phyloP scores from a whole-genome alignment of 2,797 vertebrate genomes.

The Taenioides sp. region DNA sequence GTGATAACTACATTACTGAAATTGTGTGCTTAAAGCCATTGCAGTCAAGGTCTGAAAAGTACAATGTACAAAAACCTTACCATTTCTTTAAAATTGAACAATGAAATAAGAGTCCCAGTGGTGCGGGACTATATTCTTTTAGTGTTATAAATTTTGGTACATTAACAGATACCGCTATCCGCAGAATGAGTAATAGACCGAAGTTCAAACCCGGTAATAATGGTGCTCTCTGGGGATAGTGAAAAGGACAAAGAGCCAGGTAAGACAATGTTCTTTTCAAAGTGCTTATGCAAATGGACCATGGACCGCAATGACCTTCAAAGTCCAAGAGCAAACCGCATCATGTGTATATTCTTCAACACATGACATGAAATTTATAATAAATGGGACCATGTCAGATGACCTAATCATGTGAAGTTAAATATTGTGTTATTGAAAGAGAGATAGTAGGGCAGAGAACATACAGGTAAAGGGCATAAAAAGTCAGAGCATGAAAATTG shows the following conservation, averaged over 20 bases:
- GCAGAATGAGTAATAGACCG: slow-evolving; percentile 42
- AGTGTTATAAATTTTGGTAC: slow-evolving; percentile 40
- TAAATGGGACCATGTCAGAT: slow-evolving; percentile 32
- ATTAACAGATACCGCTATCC: slow-evolving; percentile 50
- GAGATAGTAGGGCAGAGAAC: neutral
- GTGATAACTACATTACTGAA: slow-evolving; percentile 3
- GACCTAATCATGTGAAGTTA: neutral
- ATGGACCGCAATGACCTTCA: slow-evolving; percentile 70
- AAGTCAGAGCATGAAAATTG: neutral
- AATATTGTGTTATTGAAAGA: neutral
- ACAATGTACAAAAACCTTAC: slow-evolving; percentile 7
- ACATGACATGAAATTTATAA: slow-evolving; percentile 43
- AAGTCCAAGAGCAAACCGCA: slow-evolving; percentile 59
- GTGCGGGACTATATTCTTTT: slow-evolving; percentile 42
- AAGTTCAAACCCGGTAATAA: slow-evolving; percentile 54
- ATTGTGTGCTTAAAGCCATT: neutral
- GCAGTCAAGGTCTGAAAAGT: slow-evolving; percentile 25
- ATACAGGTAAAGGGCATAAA: neutral
- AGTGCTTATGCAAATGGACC: slow-evolving; percentile 65
- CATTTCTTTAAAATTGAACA: slow-evolving; percentile 38
- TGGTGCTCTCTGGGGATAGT: slow-evolving; percentile 50
- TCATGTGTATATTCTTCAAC: slow-evolving; percentile 64
- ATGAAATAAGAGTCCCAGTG: slow-evolving; percentile 45
- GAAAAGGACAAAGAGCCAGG: slow-evolving; percentile 42
- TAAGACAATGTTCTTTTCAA: slow-evolving; percentile 42